Evolutionary conservation across 2,113 vertebrate genomes (phyloP), one percentile per base, ranked within the genome.

Genomic region (Calypte anna): DNA sequence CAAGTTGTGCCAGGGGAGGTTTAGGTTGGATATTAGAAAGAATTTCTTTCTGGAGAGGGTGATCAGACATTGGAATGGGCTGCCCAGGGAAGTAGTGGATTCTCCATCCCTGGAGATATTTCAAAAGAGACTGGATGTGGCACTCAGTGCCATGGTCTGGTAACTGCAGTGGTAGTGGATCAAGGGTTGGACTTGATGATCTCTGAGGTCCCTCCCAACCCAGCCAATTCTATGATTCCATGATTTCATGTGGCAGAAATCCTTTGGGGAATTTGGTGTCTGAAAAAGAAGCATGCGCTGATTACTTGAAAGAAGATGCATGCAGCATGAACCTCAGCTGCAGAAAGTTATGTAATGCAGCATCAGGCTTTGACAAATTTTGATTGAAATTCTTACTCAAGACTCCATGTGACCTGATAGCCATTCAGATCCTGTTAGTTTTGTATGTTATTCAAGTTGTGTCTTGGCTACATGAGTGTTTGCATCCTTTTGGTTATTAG

Each of bases 331-430:
- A 14, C 73, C 12, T 24, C 40, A 73, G 3, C 44, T 82, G 50
- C 44, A 73, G 31, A 72, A 54, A 44, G 2, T 38, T 38, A 27
- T 40, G 46, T 23, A 59, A 4, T 73, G 38, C 59, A 59, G 0
- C 89, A 76, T 73, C 12, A 50, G 31, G 33, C 33, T 54, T 40
- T 3, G 14, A 63, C 58, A 73, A 82, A 67, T 64, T 82, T 59
- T 91, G 8, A 2, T 53, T 72, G 66, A 75, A 46, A 12, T 84
- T 72, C 28, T 84, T 3, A 57, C 22, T 87, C 12, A 57, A 46
- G 73, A 38, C 20, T 14, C 3, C 46, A 1, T 0, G 0, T 69
- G 77, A 62, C 40, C 50, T 55, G 0, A 0, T 23, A 22, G 53
- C 44, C 27, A 87, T 86, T 87, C 43, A 82, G 55, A 93, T 85